These are phyloP conservation scores for Psittacula derbiana DNA, from an alignment of 2,797 vertebrate genomes.

Conservation along the genomic window DNA sequence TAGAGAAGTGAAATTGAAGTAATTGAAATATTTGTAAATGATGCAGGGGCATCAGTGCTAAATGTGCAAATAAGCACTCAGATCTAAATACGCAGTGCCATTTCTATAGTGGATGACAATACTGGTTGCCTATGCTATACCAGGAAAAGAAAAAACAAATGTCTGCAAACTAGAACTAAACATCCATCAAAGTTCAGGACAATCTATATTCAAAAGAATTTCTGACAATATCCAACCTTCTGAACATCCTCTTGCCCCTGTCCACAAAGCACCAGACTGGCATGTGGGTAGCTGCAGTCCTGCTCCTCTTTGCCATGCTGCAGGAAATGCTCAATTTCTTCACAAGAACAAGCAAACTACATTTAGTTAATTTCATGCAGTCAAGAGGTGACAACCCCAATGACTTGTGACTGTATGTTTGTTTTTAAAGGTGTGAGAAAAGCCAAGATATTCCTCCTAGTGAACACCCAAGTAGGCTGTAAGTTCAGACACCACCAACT, in stretches of 20 bases:
- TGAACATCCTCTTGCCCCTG: not conserved
- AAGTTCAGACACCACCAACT: rapidly evolving
- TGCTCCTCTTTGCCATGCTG: rapidly evolving
- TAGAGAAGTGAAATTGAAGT: not conserved
- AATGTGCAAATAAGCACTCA: not conserved
- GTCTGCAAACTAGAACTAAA: not conserved
- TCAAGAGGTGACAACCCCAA: not conserved
- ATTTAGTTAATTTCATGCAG: not conserved
- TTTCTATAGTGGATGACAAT: not conserved
- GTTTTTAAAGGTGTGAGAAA: not conserved
- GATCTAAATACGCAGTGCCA: not conserved
- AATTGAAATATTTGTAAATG: not conserved
- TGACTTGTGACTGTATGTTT: not conserved
- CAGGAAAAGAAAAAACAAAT: not conserved
- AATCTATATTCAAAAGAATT: not conserved
- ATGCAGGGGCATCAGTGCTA: not conserved
- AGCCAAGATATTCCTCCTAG: not conserved
- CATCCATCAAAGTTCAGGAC: not conserved
- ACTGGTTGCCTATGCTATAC: not conserved
- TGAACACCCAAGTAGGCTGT: not conserved
- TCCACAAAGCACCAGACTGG: not conserved
- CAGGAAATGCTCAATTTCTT: not conserved
- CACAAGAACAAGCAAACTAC: rapidly evolving
- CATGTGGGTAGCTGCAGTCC: rapidly evolving
- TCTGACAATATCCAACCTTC: not conserved